Evolutionary conservation across 2,888 invertebrate genomes (phyloP).

Genomic region (Luperina testacea): DNA sequence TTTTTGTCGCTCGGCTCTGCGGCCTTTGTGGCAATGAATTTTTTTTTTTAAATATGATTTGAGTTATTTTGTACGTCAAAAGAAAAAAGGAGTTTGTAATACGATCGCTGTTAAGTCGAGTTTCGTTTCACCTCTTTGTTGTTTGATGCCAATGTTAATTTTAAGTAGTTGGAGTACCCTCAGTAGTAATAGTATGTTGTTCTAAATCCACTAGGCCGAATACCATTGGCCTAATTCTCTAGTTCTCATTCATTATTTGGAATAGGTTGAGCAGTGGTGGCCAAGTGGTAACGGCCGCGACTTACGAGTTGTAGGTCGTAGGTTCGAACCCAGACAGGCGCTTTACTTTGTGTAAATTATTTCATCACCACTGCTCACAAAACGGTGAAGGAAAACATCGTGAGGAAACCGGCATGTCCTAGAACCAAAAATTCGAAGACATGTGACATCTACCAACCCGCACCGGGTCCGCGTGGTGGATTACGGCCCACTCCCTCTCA

Average conservation of each 20-base stretch:
- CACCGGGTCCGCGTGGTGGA: too few relatives aligned
- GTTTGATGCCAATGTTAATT: constrained; percentile 21
- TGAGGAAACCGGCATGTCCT: too few relatives aligned
- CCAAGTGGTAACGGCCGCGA: too few relatives aligned
- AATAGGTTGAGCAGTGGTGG: too few relatives aligned
- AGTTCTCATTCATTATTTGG: background rate
- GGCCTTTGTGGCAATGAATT: constrained; percentile 22
- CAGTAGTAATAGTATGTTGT: constrained; percentile 5
- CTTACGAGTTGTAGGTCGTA: too few relatives aligned
- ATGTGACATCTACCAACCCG: too few relatives aligned
- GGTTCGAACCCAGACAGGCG: too few relatives aligned
- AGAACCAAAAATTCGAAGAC: too few relatives aligned
- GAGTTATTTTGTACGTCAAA: constrained; percentile 12
- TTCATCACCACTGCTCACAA: too few relatives aligned
- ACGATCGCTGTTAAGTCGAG: constrained; percentile 21
- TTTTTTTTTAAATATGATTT: constrained; percentile 46
- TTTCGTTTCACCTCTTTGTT: constrained; percentile 32
- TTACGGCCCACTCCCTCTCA: too few relatives aligned
- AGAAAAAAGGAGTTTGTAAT: constrained; percentile 30
- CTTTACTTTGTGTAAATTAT: too few relatives aligned
- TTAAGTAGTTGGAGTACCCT: background rate
- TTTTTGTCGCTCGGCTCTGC: constrained; percentile 21
- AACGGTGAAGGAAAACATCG: too few relatives aligned
- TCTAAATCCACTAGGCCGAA: constrained; percentile 19
- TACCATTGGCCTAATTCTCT: constrained; percentile 45